Conservation (phyloP, 2,113 vertebrate species). For the Dicrurus megarhynchus region DNA sequence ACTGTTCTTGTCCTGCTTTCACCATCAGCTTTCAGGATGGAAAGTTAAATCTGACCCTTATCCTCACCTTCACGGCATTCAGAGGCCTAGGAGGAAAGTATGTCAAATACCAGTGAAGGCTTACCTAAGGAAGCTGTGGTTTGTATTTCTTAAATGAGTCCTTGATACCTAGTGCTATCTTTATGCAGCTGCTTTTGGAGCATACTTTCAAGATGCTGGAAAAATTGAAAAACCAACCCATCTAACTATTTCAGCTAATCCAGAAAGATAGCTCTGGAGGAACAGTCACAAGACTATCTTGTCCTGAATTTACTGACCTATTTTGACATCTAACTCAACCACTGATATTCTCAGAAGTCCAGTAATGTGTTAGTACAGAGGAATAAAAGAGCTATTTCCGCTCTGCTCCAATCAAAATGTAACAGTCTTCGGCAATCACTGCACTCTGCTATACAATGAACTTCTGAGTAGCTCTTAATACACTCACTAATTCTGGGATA, state of each 20-base stretch:
- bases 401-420: not conserved
- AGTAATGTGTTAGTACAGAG: not conserved
- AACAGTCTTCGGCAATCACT: not conserved
- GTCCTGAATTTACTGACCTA: not conserved
- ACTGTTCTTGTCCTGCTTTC: not conserved
- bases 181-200: not conserved
- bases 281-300: not conserved
- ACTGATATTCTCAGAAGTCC: not conserved
- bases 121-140: not conserved
- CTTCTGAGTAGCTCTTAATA: not conserved
- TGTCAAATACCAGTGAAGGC: not conserved
- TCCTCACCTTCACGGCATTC: not conserved
- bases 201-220: not conserved
- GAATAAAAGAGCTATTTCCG: not conserved
- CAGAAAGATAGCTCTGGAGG: not conserved
- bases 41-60: not conserved
- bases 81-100: not conserved
- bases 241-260: not conserved
- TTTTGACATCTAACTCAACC: not conserved
- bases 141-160: not conserved
- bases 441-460: not conserved
- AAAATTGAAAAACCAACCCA: not conserved
- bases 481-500: not conserved
- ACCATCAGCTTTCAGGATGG: not conserved
- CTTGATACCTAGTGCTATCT: not conserved